A percentile compares a stretch with the other conserved stretches of the same genome.
Conservation (phyloP, 2,113 vertebrate genomes). For the Coturnix japonica region DNA sequence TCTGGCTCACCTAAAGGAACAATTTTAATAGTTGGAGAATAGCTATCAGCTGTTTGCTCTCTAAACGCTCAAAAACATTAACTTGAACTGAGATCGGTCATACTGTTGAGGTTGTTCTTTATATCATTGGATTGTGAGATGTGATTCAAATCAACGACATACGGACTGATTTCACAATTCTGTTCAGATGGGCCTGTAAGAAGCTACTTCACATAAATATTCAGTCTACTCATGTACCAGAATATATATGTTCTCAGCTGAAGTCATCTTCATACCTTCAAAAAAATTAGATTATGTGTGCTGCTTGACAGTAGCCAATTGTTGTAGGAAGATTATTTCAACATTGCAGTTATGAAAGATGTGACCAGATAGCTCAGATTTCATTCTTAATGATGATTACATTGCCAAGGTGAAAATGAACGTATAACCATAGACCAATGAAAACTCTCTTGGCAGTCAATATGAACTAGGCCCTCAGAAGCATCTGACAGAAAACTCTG, state of each 20-base stretch:
- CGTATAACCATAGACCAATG: neutral
- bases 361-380: neutral
- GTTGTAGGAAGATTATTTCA: neutral
- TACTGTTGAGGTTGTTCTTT: neutral
- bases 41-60: neutral
- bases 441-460: neutral
- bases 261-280: neutral
- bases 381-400: constrained; percentile 4
- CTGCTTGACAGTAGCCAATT: neutral
- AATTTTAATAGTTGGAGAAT: neutral
- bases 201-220: neutral
- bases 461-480: neutral
- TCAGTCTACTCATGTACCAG: neutral
- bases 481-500: neutral
- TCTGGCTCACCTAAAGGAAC: neutral
- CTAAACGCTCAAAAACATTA: neutral
- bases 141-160: neutral
- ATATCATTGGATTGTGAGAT: neutral
- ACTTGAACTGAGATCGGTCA: neutral
- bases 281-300: neutral
- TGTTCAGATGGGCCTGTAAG: neutral
- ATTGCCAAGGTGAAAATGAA: neutral
- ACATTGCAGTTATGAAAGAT: neutral
- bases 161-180: neutral
- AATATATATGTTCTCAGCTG: neutral